A percentile compares a stretch with the other conserved stretches of the same genome.
Evolutionary conservation across 2,888 invertebrate genomes (phyloP).

Genomic region (Leptarthrus brevirostris): DNA sequence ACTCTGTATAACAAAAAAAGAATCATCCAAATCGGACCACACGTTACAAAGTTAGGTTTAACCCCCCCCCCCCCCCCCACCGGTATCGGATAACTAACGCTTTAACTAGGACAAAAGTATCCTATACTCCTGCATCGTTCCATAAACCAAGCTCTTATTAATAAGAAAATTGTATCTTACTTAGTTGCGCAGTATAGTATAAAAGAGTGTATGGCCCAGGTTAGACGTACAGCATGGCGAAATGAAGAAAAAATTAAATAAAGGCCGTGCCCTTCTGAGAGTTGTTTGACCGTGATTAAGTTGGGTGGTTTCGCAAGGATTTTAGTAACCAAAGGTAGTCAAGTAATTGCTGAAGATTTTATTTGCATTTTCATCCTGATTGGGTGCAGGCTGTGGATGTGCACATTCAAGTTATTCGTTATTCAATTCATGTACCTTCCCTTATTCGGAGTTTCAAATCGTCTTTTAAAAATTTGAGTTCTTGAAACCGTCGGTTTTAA

Average conservation of each 20-base stretch:
- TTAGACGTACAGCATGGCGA: not conserved
- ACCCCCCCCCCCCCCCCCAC: too few species aligned
- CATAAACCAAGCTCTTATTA: not conserved
- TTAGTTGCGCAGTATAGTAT: not conserved
- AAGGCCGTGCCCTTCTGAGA: not conserved
- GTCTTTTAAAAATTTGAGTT: too few species aligned
- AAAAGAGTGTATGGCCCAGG: not conserved
- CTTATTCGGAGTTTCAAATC: too few species aligned
- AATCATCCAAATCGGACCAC: too few species aligned
- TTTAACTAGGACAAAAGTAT: slow-evolving; percentile 15
- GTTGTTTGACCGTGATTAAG: not conserved
- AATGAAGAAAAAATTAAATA: slow-evolving; percentile 1
- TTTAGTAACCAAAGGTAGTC: not conserved
- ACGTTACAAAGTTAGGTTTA: too few species aligned
- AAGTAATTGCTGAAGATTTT: not conserved
- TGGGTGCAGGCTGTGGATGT: not conserved
- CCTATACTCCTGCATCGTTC: not conserved
- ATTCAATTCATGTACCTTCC: not conserved
- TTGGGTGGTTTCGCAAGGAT: not conserved
- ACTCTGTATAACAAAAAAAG: too few species aligned
- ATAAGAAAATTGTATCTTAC: not conserved
- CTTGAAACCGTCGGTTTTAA: too few species aligned
- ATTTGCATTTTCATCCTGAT: not conserved
- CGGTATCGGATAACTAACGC: not conserved
- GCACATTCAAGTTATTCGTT: not conserved